phyloP scores from a whole-genome alignment of 2,888 invertebrate species.

The Thymelicus acteon region DNA sequence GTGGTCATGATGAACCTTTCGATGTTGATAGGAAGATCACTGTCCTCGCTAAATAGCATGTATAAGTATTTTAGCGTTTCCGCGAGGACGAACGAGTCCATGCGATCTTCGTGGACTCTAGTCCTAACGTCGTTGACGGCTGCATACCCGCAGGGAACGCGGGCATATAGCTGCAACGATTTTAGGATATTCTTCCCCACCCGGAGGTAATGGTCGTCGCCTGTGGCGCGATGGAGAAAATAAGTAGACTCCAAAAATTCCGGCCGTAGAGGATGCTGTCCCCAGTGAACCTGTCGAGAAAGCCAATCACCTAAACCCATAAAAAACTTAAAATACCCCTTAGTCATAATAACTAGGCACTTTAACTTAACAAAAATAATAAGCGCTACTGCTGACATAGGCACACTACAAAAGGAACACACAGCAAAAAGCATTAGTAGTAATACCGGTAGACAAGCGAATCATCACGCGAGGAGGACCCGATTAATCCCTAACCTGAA shows the following conservation, averaged over 20 bases:
- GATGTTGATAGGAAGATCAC: constrained; percentile 91
- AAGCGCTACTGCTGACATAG: background rate
- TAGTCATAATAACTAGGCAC: background rate
- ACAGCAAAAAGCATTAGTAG: background rate
- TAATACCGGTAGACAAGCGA: background rate
- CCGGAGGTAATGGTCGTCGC: constrained; percentile 97
- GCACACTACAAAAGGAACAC: background rate
- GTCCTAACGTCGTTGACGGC: constrained; percentile 98
- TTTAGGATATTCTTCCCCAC: constrained; percentile 94
- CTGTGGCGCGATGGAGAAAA: constrained; percentile 97
- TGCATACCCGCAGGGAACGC: constrained; percentile 98
- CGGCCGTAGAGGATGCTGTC: constrained; percentile 97
- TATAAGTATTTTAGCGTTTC: constrained; percentile 99
- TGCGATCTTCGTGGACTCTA: constrained; percentile 95
- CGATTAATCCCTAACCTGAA: background rate
- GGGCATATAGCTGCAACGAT: constrained; percentile 94
- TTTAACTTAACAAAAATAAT: background rate
- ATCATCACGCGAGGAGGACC: background rate
- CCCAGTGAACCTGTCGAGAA: constrained; percentile 94
- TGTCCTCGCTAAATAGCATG: constrained; percentile 94
- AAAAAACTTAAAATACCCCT: constrained; percentile 4
- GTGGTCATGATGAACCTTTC: constrained; percentile 96
- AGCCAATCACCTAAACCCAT: constrained; percentile 4
- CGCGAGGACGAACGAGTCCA: constrained; percentile 99
- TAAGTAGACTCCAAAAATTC: constrained; percentile 99